Conservation (phyloP, 2,113 vertebrate species). For the Delphinus delphis region DNA sequence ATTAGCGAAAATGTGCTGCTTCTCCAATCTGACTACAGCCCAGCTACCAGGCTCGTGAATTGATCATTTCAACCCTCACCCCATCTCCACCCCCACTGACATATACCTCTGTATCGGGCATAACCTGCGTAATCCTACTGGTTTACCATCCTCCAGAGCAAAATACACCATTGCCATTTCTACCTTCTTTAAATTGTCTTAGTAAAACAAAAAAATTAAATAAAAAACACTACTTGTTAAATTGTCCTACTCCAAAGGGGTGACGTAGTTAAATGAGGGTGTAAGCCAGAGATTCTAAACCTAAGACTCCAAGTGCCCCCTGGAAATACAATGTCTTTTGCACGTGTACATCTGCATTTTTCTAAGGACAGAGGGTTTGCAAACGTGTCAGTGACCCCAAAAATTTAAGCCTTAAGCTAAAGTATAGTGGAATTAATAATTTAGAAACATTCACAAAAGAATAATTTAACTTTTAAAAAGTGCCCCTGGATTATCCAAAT, state of each 20-base stretch:
- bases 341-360: background rate
- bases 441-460: background rate
- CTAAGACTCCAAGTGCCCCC: background rate
- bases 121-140: background rate
- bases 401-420: conserved; percentile 17
- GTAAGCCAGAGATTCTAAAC: conserved; percentile 25
- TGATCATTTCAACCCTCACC: background rate
- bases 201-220: background rate
- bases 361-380: background rate
- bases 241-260: background rate
- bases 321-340: background rate
- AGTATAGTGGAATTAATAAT: conserved; percentile 31
- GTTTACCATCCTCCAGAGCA: background rate
- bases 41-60: background rate
- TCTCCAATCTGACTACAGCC: background rate
- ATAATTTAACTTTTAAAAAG: conserved; percentile 16
- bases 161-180: background rate
- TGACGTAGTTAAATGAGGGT: background rate
- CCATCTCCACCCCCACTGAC: background rate
- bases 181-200: background rate
- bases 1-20: background rate
- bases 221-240: background rate
- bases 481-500: background rate
- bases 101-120: background rate
- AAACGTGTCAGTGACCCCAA: background rate